Base-by-base conservation (phyloP, 1,140 invertebrate species). In the Pristionchus pacificus region DNA sequence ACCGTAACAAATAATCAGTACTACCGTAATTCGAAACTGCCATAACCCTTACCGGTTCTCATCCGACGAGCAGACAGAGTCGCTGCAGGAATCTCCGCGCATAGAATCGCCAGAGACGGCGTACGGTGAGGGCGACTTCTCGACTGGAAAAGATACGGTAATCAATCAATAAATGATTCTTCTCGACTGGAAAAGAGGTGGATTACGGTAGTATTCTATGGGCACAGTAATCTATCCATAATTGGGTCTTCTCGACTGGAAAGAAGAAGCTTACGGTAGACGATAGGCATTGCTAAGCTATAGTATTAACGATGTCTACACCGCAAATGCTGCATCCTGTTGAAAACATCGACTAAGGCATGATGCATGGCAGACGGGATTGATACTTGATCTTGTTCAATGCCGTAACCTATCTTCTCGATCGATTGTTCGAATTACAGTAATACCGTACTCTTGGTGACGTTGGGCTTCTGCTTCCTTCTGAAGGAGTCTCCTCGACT, bases 401-500 rank as follows among this genome's bases (percentile, higher is more conserved):
- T n/a, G n/a, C n/a, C n/a, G n/a, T n/a, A n/a, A n/a, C n/a, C n/a
- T n/a, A n/a, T n/a, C n/a, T n/a, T n/a, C n/a, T n/a, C n/a, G n/a
- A n/a, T n/a, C n/a, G n/a, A n/a, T n/a, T n/a, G 55, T 14, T 24
- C 55, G 29, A 3, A 30, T 10, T 60, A 10, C 60, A 60, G 60
- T 60, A 60, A 60, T 60, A 25, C 60, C 24, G 29, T 24, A 60
- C 60, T 60, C 13, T 13, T 24, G 6, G 13, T 24, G 29, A 60
- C 3, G 3, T 30, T 25, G 60, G 19, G 60, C 60, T 72, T 65
- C 15, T 74, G 74, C 59, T 76, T 76, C 15, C 76, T 63, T 3
- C 76, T 55, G 66, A 77, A 77, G 0, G 68, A 72, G 60, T 77
- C 76, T 0, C 76, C 76, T 15, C 76, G 63, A 10, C 57, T 62